Base-by-base conservation (phyloP, 35 echinoderm and acorn worm genomes). In the Holothuria glaberrima region DNA sequence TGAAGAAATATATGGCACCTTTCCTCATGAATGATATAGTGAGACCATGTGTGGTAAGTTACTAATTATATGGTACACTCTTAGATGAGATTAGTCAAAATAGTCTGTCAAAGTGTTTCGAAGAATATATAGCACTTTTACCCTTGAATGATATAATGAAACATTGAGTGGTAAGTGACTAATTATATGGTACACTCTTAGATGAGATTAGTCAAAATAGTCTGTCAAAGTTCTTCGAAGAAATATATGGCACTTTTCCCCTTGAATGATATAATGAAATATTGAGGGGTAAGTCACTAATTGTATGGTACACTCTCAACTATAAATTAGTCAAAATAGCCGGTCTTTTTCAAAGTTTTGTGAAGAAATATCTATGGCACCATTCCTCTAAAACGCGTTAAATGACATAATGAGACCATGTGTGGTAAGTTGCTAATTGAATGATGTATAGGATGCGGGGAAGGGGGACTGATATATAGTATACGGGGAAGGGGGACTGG, bases 1-100 rank as follows among this genome's bases (percentile, higher is more conserved):
- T 95, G 83, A 95, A 92, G 71, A 85, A 92, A 33, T 95, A 89
- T 58, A 91, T 92, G 57, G 90, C 71, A 45, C 94, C 90, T 6
- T 92, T 92, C 34, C 30, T 91, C 1, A 27, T 85, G 12, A 26
- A 75, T 30, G 91, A 95, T 48, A 89, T 83, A 48, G 90, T 92
- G 5, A 59, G 86, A 35, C 71, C 90, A 82, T 27, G 58, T 81
- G 83, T 87, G 89, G 93, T 94, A 91, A 91, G 93, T 91, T 22
- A 17, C 62, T 58, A 68, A 59, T 52, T 58, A 16, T 27, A 33
- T 25, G 20, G 36, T 41, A 41, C 36, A 41, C 36, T 41, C 2
- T 41, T 41, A 41, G 7, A 41, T 4, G 2, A 41, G 36, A 41
- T 41, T 41, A 41, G 36, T 7, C 36, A 7, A 41, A 41, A 41